Percentiles rank a stretch among this genome's conserved stretches.
Conservation (phyloP, 2,888 invertebrate species). For the Emmelina monodactyla region DNA sequence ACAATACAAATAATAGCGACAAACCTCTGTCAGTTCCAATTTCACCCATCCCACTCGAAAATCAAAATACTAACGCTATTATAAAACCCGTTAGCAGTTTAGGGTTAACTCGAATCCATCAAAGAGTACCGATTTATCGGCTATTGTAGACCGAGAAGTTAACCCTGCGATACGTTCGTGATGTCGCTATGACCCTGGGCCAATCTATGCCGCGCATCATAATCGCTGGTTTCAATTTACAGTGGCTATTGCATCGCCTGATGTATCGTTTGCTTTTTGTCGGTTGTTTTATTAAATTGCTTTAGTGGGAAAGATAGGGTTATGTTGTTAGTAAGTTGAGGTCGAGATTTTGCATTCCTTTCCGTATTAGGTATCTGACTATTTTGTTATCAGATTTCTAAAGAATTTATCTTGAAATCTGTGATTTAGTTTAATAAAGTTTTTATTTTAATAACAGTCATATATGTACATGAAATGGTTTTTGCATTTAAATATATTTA, state of each 20-base stretch:
- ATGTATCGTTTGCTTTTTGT: constrained; percentile 32
- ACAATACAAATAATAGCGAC: no score
- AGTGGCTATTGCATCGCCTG: constrained; percentile 43
- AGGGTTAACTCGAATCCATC: constrained; percentile 40
- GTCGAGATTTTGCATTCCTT: no score
- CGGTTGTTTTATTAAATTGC: constrained; percentile 25
- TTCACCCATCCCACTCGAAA: neutral
- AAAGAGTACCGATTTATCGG: constrained; percentile 54
- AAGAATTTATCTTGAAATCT: no score
- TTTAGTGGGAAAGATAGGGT: constrained; percentile 10
- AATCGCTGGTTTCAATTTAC: constrained; percentile 61
- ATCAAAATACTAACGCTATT: constrained; percentile 21
- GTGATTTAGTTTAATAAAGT: no score
- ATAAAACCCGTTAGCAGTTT: constrained; percentile 33
- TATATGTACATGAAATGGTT: no score
- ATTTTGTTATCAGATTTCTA: no score
- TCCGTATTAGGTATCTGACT: no score
- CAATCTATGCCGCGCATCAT: constrained; percentile 59
- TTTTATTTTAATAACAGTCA: no score
- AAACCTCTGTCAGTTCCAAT: no score
- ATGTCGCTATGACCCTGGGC: constrained; percentile 46
- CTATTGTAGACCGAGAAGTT: constrained; percentile 58
- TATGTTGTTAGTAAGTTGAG: no score
- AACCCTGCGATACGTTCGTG: constrained; percentile 51
- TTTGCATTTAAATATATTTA: no score